Evolutionary conservation across 2,797 vertebrate species (phyloP).

Genomic region (Anniella stebbinsi): DNA sequence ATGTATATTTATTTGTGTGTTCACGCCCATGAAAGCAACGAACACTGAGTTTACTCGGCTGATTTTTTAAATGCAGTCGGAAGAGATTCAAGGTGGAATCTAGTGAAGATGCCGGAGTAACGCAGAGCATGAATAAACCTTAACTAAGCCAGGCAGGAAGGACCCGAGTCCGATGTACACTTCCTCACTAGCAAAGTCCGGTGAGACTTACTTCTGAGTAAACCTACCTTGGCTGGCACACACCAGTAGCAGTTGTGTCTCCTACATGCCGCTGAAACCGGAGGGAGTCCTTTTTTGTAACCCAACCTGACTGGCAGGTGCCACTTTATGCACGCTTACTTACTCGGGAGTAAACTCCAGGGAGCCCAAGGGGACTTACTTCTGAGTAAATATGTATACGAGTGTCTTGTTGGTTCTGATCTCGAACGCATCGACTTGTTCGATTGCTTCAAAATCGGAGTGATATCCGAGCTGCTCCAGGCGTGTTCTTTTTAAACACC

Average conservation of each 20-base stretch:
- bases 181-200: background rate
- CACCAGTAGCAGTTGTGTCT: background rate
- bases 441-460: background rate
- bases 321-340: no score
- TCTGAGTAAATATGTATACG: no score
- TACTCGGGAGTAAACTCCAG: no score
- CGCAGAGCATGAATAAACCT: background rate
- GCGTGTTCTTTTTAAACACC: background rate
- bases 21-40: background rate
- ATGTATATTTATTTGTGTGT: no score
- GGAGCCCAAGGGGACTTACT: no score
- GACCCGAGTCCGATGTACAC: background rate
- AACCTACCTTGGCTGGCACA: background rate
- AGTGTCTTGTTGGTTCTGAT: no score
- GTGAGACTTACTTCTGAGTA: background rate
- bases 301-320: background rate
- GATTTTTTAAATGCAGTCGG: background rate
- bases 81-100: background rate
- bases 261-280: background rate
- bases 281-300: background rate
- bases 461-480: background rate
- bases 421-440: background rate
- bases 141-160: background rate
- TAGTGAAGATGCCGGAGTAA: no score
- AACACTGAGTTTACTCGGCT: no score